Percentiles rank a stretch among this genome's conserved stretches.
Conservation (phyloP, 2,113 vertebrate genomes). For the Gorsachius goisagi region DNA sequence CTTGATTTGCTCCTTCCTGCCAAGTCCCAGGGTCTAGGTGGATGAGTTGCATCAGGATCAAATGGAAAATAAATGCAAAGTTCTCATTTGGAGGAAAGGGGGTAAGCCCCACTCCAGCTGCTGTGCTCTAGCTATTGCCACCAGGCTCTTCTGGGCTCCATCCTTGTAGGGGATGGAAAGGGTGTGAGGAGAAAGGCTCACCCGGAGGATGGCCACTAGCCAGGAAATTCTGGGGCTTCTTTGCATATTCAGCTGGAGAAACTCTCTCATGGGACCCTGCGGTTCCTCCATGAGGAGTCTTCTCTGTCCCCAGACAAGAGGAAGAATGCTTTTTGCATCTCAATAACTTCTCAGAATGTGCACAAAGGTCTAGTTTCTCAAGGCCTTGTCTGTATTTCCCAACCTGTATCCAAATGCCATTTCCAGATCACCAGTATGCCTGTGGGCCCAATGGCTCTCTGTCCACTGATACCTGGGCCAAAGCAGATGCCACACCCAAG, state of each 20-base stretch:
- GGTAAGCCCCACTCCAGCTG: background rate
- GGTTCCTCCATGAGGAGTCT: background rate
- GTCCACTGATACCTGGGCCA: background rate
- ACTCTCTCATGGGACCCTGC: background rate
- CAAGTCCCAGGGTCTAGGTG: background rate
- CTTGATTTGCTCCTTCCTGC: background rate
- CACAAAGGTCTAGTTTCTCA: background rate
- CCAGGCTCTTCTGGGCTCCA: background rate
- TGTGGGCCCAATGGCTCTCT: background rate
- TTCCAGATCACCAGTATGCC: background rate
- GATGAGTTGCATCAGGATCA: background rate
- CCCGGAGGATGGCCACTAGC: background rate
- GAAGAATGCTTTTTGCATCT: background rate
- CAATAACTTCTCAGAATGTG: background rate
- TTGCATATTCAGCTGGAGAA: background rate
- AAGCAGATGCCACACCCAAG: background rate
- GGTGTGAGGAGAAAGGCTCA: background rate
- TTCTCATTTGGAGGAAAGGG: background rate
- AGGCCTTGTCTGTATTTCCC: background rate
- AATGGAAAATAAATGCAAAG: background rate
- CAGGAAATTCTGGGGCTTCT: background rate
- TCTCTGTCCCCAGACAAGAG: background rate
- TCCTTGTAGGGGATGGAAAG: background rate
- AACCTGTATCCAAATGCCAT: background rate
- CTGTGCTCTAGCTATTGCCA: background rate